Conservation (phyloP, 2,888 invertebrate species). For the Sarcophaga subvicina region DNA sequence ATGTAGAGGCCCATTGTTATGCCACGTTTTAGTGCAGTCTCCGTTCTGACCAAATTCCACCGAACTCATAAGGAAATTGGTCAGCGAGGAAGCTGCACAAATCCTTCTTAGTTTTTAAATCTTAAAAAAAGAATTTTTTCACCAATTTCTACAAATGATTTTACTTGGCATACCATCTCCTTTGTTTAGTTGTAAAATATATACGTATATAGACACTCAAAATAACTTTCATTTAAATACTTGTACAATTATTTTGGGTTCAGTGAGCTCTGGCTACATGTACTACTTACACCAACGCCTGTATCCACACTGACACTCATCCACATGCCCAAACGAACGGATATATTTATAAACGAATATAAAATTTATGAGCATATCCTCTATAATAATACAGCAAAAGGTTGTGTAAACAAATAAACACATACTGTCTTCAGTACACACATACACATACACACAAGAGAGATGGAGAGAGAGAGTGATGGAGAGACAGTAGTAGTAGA, state of each 20-base stretch:
- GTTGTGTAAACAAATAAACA: constrained; percentile 9
- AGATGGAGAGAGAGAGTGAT: background rate
- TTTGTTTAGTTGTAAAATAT: background rate
- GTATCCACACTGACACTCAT: background rate
- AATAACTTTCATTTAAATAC: constrained; percentile 26
- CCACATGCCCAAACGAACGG: constrained; percentile 4
- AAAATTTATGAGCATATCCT: constrained; percentile 10
- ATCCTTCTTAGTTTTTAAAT: too few species aligned
- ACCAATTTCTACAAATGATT: too few species aligned
- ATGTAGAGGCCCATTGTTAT: too few species aligned
- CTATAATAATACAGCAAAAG: background rate
- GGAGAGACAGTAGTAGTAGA: background rate
- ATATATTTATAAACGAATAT: constrained; percentile 3
- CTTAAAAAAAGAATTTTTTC: too few species aligned
- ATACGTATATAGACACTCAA: background rate
- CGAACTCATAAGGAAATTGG: too few species aligned
- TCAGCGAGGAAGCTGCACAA: too few species aligned
- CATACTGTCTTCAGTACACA: background rate
- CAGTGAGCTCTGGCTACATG: background rate
- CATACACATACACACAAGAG: too few species aligned
- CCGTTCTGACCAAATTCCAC: too few species aligned
- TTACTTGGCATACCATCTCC: background rate
- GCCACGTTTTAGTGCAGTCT: too few species aligned
- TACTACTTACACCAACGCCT: background rate
- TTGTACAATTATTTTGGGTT: constrained; percentile 36